Base-by-base conservation (phyloP, 2,113 vertebrate genomes). In the Echinops telfairi region DNA sequence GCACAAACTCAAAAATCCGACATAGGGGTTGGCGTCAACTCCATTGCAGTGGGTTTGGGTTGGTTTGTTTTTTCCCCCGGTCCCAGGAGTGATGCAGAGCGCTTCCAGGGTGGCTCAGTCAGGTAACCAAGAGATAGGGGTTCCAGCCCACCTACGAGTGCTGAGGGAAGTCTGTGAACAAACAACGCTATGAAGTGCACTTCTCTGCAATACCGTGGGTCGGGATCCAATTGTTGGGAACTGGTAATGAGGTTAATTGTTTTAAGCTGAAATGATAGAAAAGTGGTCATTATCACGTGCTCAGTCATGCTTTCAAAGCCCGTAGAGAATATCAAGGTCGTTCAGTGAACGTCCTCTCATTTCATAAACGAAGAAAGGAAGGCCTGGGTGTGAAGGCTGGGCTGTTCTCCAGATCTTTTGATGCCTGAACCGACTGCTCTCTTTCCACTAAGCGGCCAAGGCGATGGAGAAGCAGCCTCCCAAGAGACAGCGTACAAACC, bases 241-340 rank as follows among this genome's bases (percentile, higher is more conserved):
- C 14, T 58, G 62, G 62, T 64, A 64, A 8, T 58, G 19, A 89
- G 53, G 70, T 62, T 77, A 38, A 43, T 40, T 90, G 31, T 83
- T 71, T 83, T 31, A 79, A 87, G 62, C 66, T 73, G 64, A 87
- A 93, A 73, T 31, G 25, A 16, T 16, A 90, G 91, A 87, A 83
- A 36, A 20, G 22, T 79, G 19, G 71, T 64, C 33, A 43, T 71
- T 86, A 29, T 71, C 77, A 14, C 29, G 71, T 82, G 78, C 77
- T 53, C 15, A 40, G 22, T 29, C 16, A 20, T 60, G 19, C 62
- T 38, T 83, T 62, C 25, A 82, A 78, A 73, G 6, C 79, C 75
- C 36, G 73, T 53, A 31, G 25, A 83, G n/a, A 66, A 25, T 40
- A 77, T 10, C 15, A 3, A 23, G 36, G 4, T 47, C 31, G 40